phyloP scores from a whole-genome alignment of 2,113 vertebrate genomes.

The Pteropus alecto region DNA sequence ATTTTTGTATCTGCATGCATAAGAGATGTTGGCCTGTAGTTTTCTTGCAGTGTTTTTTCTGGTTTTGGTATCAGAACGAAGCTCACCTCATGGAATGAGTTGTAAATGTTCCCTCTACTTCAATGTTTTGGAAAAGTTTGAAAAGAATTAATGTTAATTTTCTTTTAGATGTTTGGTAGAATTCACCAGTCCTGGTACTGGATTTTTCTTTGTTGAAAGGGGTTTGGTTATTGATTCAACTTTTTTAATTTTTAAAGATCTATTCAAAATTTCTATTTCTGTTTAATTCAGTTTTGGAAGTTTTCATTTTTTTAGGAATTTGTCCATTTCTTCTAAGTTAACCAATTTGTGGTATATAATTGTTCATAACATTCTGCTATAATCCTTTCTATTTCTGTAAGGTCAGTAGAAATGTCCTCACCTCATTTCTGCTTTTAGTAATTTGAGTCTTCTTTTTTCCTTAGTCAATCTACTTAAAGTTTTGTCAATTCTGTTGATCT shows the following conservation, averaged over 20 bases:
- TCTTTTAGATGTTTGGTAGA: not conserved
- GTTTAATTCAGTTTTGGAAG: not conserved
- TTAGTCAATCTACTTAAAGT: not conserved
- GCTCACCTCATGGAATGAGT: not conserved
- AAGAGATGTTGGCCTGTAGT: not conserved
- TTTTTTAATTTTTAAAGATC: not conserved
- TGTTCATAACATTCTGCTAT: not conserved
- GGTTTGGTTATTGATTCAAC: not conserved
- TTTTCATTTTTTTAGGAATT: not conserved
- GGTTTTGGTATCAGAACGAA: not conserved
- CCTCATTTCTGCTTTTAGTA: not conserved
- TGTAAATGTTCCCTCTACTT: not conserved
- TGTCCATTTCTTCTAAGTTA: not conserved
- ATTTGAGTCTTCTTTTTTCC: not conserved
- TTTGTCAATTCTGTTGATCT: not conserved
- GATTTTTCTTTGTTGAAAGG: not conserved
- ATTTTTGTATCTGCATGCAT: not conserved
- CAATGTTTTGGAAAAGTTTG: not conserved
- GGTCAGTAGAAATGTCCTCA: not conserved
- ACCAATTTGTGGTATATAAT: not conserved
- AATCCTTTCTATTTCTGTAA: not conserved
- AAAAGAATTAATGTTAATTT: not conserved
- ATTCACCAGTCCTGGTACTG: not conserved
- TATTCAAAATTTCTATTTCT: not conserved
- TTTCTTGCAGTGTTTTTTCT: not conserved